Base-by-base conservation (phyloP, 1,140 invertebrate species). In the Adelges cooleyi region DNA sequence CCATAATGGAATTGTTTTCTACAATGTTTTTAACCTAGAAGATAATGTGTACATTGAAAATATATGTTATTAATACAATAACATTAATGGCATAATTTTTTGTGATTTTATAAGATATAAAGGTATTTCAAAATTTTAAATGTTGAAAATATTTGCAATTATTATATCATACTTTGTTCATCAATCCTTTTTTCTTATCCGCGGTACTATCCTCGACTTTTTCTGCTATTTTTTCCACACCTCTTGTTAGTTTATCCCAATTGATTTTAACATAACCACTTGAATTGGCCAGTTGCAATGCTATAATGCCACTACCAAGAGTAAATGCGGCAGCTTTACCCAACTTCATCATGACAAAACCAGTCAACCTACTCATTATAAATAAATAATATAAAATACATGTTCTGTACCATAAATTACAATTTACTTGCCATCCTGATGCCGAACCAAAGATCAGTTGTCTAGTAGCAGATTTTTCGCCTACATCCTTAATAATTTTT, bases 211-310 rank as follows among this genome's bases (percentile, higher is more conserved):
- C 83, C 72, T 89, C 85, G 48, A 92, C 83, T 77, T 86, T 88
- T 69, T 90, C 86, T 29, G 83, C 80, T 11, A 89, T 81, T 73
- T 87, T 89, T 68, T 92, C 88, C 3, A 89, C 81, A 72, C 87
- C 86, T 69, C 81, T 85, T 67, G 87, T 84, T 18, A 95, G 79
- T 77, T 88, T 86, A 66, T 86, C 85, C 92, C 92, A 95, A 75
- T 95, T 88, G 59, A 91, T 82, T 71, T 90, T 89, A 49, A 96
- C 86, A 69, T 93, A 93, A n/a, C 91, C 92, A 72, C 92, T 85
- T 72, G 94, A 87, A 67, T 88, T 85, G 2, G 92, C 92, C 70
- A 95, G 81, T 78, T 95, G 90, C 59, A 96, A 73, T 70, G 95
- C 77, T 69, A 96, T 86, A 36, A 95, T 86, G 67, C 89, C 86